phyloP scores from a whole-genome alignment of 2,888 invertebrate genomes.

The Melanostoma scalare region DNA sequence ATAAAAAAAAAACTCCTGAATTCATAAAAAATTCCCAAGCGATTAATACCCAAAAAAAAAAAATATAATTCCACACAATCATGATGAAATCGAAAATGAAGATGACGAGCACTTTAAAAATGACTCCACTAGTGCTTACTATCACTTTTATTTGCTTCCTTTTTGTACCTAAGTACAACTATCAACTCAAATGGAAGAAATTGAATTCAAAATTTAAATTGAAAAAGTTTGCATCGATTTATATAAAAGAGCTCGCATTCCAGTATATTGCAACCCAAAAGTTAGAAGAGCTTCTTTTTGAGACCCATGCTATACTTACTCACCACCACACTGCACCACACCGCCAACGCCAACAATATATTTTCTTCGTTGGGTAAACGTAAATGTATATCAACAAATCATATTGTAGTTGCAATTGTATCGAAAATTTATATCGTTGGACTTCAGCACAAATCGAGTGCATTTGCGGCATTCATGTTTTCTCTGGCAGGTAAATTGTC shows the following conservation, averaged over 20 bases:
- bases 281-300: slow-evolving; percentile 9
- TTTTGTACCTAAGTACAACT: slow-evolving; percentile 30
- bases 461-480: slow-evolving; percentile 65
- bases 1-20: neutral
- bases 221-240: slow-evolving; percentile 71
- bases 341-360: neutral
- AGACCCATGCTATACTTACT: neutral
- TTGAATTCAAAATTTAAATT: slow-evolving; percentile 73
- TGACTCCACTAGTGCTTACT: slow-evolving; percentile 30
- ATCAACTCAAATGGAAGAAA: slow-evolving; percentile 59
- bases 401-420: slow-evolving; percentile 70
- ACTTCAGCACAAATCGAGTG: slow-evolving; percentile 63
- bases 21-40: neutral
- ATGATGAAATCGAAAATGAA: slow-evolving; percentile 1
- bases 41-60: neutral
- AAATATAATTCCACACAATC: neutral
- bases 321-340: neutral
- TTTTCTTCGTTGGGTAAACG: slow-evolving; percentile 18
- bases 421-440: slow-evolving; percentile 67
- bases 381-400: slow-evolving; percentile 66
- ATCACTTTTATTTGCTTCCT: slow-evolving; percentile 21
- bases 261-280: slow-evolving; percentile 19
- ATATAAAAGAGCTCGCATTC: slow-evolving; percentile 19
- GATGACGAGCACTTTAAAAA: slow-evolving; percentile 35
- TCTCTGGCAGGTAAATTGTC: slow-evolving; percentile 63